Evolutionary conservation across 2,797 vertebrate genomes (phyloP), one percentile per base, ranked within the genome.

Genomic region (Chelmon rostratus): DNA sequence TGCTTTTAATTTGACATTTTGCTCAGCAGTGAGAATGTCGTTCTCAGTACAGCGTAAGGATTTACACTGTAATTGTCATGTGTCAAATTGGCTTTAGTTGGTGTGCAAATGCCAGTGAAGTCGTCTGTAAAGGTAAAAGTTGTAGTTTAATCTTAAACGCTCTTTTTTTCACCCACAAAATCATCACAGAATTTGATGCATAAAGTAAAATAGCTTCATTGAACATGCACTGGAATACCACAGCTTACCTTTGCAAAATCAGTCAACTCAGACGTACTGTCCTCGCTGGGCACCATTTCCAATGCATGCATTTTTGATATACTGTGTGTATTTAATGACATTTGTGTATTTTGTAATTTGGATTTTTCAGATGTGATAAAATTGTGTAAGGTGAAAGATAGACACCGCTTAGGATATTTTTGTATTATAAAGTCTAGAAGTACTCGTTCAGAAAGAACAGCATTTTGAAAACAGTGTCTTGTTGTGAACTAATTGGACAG

Each of bases 271-370:
- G 57, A 77, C 57, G 21, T 58, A 25, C 38, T 68, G 57, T 62
- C 76, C 73, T 38, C 11, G 2, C 50, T 42, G 49, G 80, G 58
- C 58, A 63, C 63, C 57, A 70, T 82, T 77, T 88, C 76, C 73
- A 75, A 65, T 82, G 78, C 79, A 87, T 78, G 58, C 74, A 68
- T 90, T 87, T 87, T 92, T 85, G 21, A 89, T 83, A 88, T 87
- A 67, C 67, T 89, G 75, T 88, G 63, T 91, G 69, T 91, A 85
- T 90, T 91, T 89, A 80, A 88, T 84, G 68, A 68, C 74, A 80
- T 91, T 81, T 87, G 78, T 91, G 86, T 88, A 71, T 87, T 90
- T 92, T 91, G 82, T 88, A 83, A 91, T 91, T 90, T 89, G 87
- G 85, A 82, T 90, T 88, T 83, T 90, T 84, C 77, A 86, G 54